These are phyloP conservation scores for Phaethornis superciliosus DNA, from an alignment of 2,113 vertebrate genomes.

Conservation along the genomic window DNA sequence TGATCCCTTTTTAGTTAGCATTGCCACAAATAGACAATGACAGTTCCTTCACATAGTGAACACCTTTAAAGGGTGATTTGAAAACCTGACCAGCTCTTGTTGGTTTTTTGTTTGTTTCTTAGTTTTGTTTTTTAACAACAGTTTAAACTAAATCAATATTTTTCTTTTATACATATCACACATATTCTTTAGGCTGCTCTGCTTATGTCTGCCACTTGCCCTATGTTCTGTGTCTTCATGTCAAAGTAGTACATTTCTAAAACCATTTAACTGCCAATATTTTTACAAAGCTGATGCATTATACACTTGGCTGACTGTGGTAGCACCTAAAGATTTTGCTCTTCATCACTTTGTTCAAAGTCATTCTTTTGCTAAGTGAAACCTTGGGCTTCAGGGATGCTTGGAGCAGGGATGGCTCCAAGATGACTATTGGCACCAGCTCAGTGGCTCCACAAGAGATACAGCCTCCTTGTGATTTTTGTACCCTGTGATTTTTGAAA, in stretches of 20 bases:
- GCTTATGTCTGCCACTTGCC: background rate
- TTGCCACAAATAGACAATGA: background rate
- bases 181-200: background rate
- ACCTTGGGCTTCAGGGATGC: background rate
- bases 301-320: background rate
- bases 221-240: background rate
- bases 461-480: background rate
- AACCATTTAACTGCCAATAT: background rate
- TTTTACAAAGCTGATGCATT: background rate
- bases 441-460: background rate
- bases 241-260: background rate
- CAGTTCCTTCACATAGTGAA: background rate
- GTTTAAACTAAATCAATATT: background rate
- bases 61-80: background rate
- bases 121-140: background rate
- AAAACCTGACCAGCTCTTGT: background rate
- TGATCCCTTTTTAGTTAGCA: background rate
- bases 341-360: background rate
- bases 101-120: background rate
- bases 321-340: background rate
- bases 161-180: background rate
- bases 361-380: background rate
- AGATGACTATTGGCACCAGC: fast-evolving
- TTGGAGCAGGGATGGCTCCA: background rate
- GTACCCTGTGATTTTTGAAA: background rate